Percentiles rank a stretch among this genome's conserved stretches.
Evolutionary conservation across 2,113 vertebrate genomes (phyloP).

Genomic region (Odontesthes bonariensis): DNA sequence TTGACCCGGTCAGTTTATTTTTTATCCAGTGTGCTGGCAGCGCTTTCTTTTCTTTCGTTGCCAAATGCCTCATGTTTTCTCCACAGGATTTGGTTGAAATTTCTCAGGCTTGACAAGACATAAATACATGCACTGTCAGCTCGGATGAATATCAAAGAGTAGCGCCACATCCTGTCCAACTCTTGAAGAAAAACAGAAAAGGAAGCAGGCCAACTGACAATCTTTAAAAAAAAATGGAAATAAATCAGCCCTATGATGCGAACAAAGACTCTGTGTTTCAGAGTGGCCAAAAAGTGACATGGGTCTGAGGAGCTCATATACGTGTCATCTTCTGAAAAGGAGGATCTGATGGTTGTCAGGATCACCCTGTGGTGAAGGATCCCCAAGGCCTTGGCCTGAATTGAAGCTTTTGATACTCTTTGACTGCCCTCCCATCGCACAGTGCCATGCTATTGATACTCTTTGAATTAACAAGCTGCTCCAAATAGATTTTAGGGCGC

Average conservation of each 20-base stretch:
- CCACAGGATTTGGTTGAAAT: slow-evolving; percentile 53
- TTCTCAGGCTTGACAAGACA: slow-evolving; percentile 54
- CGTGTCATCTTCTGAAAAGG: slow-evolving; percentile 80
- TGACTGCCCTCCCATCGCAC: slow-evolving; percentile 70
- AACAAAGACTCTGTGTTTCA: slow-evolving; percentile 74
- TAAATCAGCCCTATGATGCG: slow-evolving; percentile 67
- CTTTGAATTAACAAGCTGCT: slow-evolving; percentile 62
- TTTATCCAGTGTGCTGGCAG: slow-evolving; percentile 42
- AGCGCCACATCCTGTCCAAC: slow-evolving; percentile 73
- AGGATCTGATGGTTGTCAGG: slow-evolving; percentile 79
- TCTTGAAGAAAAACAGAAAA: slow-evolving; percentile 56
- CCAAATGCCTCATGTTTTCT: slow-evolving; percentile 60
- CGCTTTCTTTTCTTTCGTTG: slow-evolving; percentile 39
- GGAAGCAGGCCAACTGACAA: slow-evolving; percentile 66
- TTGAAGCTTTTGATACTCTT: slow-evolving; percentile 75
- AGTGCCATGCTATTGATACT: slow-evolving; percentile 62
- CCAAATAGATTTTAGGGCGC: slow-evolving; percentile 48
- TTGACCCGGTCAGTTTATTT: slow-evolving; percentile 51
- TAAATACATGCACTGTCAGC: slow-evolving; percentile 70
- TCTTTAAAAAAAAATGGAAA: slow-evolving; percentile 60
- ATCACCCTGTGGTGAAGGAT: slow-evolving; percentile 73
- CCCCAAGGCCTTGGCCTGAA: slow-evolving; percentile 71
- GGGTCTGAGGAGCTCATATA: slow-evolving; percentile 67
- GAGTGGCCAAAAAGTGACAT: slow-evolving; percentile 69
- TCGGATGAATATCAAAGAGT: slow-evolving; percentile 72